Conservation (phyloP, 1,140 invertebrate genomes). For the Drosophila orosa region DNA sequence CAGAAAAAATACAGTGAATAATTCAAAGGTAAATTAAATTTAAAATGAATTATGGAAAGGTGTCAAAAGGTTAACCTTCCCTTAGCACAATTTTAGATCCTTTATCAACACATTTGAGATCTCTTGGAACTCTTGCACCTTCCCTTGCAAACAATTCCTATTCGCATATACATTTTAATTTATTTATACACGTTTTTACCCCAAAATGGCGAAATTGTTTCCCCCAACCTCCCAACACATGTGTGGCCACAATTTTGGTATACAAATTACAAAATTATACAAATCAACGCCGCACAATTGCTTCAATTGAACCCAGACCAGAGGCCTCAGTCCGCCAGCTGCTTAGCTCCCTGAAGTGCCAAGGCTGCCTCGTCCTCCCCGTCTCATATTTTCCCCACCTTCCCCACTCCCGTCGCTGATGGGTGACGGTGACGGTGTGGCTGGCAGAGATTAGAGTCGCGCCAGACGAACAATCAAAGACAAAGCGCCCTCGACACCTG, state of each 20-base stretch:
- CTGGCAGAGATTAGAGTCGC: conserved; percentile 76
- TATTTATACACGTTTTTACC: conserved; percentile 72
- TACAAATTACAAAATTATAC: conserved; percentile 83
- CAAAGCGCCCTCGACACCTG: conserved; percentile 75
- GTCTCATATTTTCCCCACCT: background rate
- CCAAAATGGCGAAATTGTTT: conserved; percentile 54
- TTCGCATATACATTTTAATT: conserved; percentile 66
- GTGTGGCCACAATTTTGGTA: conserved; percentile 77
- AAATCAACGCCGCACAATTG: conserved; percentile 81
- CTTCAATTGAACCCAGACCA: conserved; percentile 73
- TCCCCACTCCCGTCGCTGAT: background rate
- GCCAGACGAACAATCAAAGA: conserved; percentile 73
- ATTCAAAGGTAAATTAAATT: no score
- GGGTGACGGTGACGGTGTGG: conserved; percentile 56
- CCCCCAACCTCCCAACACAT: conserved; percentile 50
- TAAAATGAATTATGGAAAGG: no score
- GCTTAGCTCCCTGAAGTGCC: conserved; percentile 44
- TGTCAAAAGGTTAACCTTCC: background rate
- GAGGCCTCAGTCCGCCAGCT: conserved; percentile 6
- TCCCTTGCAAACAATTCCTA: conserved; percentile 4
- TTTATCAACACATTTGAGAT: background rate
- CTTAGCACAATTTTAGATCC: no score
- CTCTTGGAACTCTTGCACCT: conserved; percentile 18
- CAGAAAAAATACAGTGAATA: background rate
- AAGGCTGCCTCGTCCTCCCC: conserved; percentile 8